phyloP scores from a whole-genome alignment of 2,797 vertebrate species.

The Coregonus ussuriensis region DNA sequence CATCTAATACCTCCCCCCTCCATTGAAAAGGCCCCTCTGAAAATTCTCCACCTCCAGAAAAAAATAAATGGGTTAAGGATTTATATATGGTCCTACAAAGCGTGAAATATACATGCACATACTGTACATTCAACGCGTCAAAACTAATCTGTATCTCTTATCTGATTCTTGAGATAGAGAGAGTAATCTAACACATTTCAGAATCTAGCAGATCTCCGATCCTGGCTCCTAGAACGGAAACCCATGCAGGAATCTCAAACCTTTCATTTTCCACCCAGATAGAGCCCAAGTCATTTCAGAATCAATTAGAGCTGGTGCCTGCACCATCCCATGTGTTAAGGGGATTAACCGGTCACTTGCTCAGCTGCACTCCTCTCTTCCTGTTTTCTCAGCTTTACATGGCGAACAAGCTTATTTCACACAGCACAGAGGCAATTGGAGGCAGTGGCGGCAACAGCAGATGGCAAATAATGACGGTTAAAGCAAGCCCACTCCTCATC shows the following conservation, averaged over 20 bases:
- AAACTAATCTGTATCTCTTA: constrained; percentile 81
- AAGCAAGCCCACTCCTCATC: constrained; percentile 38
- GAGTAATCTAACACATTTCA: constrained; percentile 11
- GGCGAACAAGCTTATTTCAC: constrained; percentile 73
- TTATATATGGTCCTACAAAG: constrained; percentile 20
- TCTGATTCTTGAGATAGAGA: constrained; percentile 79
- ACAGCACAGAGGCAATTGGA: constrained; percentile 71
- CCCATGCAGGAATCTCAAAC: constrained; percentile 81
- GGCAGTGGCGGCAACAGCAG: constrained; percentile 79
- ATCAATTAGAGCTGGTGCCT: constrained; percentile 89
- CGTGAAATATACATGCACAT: neutral
- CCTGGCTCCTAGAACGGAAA: constrained; percentile 72
- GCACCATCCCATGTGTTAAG: constrained; percentile 81
- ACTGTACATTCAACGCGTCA: constrained; percentile 65
- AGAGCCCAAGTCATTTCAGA: constrained; percentile 78
- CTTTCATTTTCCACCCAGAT: constrained; percentile 83
- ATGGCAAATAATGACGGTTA: constrained; percentile 83
- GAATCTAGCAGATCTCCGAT: constrained; percentile 52
- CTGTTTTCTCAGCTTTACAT: constrained; percentile 73
- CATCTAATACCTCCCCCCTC: constrained; percentile 62
- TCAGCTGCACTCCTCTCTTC: constrained; percentile 78
- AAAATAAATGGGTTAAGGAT: constrained; percentile 69
- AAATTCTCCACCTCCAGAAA: constrained; percentile 75
- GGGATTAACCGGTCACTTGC: constrained; percentile 86
- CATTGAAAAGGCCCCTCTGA: constrained; percentile 26